Base-by-base conservation (phyloP, 2,113 vertebrate genomes). In the Pseudorectes ferrugineus region DNA sequence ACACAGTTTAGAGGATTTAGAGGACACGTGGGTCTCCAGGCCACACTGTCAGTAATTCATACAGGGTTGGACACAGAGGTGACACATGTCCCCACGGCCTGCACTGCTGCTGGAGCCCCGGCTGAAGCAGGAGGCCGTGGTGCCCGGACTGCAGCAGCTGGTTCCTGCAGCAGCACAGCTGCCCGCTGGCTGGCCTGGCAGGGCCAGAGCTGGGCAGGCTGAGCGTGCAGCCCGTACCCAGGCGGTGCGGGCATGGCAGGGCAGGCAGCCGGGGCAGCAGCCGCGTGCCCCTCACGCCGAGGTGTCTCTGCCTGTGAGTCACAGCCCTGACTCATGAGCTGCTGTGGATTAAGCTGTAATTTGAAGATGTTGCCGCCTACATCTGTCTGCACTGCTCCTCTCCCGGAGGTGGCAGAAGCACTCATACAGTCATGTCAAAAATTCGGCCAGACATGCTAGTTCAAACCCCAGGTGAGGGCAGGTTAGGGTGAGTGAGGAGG, bases 361-460 rank as follows among this genome's bases (percentile, higher is more conserved):
- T 89, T 85, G 79, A 73, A 94, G 84, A 89, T 40, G 66, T 43
- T 82, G 85, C 89, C 45, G 36, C 95, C 93, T 89, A 93, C 92
- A 52, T 63, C 68, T 87, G 84, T 78, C 87, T 57, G 8, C 33
- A 0, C 61, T 71, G 84, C 61, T 96, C 61, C 85, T 95, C 70
- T 94, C 88, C 92, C 49, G 85, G 88, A 85, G 88, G 93, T 95
- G 92, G 95, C 89, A 95, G 93, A 84, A 87, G 75, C 65, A 33
- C 24, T 14, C 19, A 2, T 22, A 40, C 40, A 10, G 10, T 31
- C 88, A 70, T 70, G 67, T 43, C 49, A 85, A 94, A 83, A 73
- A 79, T 29, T 73, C 18, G 3, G 46, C 82, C 85, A 85, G 91
- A 49, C 33, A 0, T 28, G 71, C 67, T 29, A 4, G 46, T 89